Percentiles rank a stretch among this genome's conserved stretches.
These are phyloP conservation scores for Aurelia sp. DNA, from an alignment of 30 jellyfish, hydroid and myxozoan species.

Conservation along the genomic window DNA sequence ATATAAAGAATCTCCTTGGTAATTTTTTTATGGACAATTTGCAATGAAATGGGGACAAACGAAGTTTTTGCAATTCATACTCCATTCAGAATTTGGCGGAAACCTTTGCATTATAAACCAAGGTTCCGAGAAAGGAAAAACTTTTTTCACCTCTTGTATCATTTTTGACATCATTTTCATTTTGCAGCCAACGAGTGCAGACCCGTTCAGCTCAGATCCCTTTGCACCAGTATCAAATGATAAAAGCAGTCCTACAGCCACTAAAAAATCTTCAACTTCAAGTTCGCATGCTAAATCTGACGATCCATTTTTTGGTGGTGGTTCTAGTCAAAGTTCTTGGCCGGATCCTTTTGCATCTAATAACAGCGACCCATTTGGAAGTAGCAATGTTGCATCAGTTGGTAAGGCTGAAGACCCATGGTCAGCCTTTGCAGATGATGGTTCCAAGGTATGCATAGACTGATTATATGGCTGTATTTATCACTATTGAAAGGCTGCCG, in stretches of 20 bases:
- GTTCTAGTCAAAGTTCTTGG: constrained; percentile 34
- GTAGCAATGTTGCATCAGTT: constrained; percentile 35
- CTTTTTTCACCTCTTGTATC: no score
- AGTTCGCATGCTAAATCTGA: neutral
- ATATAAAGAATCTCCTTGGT: no score
- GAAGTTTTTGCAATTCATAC: no score
- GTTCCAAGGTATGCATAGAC: constrained; percentile 63
- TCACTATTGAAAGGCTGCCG: no score
- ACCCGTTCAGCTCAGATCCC: constrained; percentile 88
- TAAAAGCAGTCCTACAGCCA: constrained; percentile 15
- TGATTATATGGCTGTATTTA: no score
- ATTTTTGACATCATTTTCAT: no score
- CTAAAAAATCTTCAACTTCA: constrained; percentile 28
- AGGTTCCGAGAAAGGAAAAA: no score
- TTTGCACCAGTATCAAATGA: constrained; percentile 59
- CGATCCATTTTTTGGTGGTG: constrained; percentile 47
- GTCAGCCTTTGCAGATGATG: constrained; percentile 80
- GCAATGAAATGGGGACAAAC: no score
- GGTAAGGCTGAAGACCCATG: constrained; percentile 70
- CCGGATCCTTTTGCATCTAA: constrained; percentile 73
- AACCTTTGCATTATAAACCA: no score
- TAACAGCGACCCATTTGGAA: constrained; percentile 71
- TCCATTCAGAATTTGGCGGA: no score
- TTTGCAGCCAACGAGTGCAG: constrained; percentile 28
- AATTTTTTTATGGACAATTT: no score